phyloP scores from a whole-genome alignment of 2,113 vertebrate species.

The Alces alces region DNA sequence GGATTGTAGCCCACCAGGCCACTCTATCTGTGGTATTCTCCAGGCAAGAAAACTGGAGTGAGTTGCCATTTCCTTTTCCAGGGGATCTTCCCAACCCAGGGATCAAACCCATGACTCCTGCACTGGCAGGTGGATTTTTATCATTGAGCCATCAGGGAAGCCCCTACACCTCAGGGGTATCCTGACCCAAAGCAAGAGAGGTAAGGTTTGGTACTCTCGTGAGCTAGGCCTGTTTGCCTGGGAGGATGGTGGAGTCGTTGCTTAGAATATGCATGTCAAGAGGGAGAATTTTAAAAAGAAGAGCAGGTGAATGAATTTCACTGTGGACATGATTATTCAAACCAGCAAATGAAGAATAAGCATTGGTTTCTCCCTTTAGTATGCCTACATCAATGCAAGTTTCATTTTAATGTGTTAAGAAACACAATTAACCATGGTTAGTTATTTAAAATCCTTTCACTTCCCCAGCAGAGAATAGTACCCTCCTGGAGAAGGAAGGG shows the following conservation, averaged over 20 bases:
- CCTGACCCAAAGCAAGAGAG: neutral
- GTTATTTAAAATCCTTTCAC: neutral
- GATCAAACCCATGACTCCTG: neutral
- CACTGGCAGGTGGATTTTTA: neutral
- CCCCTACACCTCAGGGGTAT: neutral
- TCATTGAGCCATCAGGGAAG: neutral
- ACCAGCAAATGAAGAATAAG: neutral
- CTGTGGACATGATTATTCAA: neutral
- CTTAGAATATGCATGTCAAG: neutral
- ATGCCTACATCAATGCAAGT: neutral
- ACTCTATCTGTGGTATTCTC: neutral
- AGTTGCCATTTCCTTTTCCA: neutral
- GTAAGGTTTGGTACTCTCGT: neutral
- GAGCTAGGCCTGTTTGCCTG: accelerated
- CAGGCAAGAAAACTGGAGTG: neutral
- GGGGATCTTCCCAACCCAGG: neutral
- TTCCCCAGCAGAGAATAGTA: neutral
- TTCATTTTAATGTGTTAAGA: neutral
- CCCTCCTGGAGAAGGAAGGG: neutral
- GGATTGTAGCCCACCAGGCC: neutral
- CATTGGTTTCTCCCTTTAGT: neutral
- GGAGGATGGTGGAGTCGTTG: neutral
- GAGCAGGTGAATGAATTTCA: neutral
- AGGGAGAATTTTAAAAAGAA: neutral
- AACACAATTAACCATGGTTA: neutral